Evolutionary conservation across 2,113 vertebrate species (phyloP).

Genomic region (Archilochus colubris): DNA sequence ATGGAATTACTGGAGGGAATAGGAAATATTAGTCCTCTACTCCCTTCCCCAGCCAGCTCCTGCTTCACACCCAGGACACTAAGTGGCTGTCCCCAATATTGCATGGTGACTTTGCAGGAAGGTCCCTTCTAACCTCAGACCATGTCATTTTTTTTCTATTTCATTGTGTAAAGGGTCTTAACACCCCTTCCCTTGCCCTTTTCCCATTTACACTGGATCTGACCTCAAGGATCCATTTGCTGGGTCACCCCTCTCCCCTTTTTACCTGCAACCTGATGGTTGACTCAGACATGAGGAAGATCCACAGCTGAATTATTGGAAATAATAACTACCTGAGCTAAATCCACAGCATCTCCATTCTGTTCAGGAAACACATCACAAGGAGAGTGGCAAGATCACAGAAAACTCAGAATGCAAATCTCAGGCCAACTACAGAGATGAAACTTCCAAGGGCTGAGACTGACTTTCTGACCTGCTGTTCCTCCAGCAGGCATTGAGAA

Average conservation of each 20-base stretch:
- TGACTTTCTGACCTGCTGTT: neutral
- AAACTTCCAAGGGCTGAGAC: neutral
- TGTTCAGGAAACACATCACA: neutral
- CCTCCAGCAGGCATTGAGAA: accelerated
- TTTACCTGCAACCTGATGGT: neutral
- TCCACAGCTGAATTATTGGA: neutral
- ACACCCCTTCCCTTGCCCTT: neutral
- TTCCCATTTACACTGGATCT: neutral
- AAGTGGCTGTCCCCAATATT: accelerated
- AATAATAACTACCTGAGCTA: neutral
- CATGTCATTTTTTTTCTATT: neutral
- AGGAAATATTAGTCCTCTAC: neutral
- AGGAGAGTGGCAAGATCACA: neutral
- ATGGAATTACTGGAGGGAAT: neutral
- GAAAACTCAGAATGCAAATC: neutral
- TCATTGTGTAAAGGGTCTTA: neutral
- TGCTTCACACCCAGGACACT: neutral
- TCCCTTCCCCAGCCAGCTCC: neutral
- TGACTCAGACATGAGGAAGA: neutral
- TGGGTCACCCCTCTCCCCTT: neutral
- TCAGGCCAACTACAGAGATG: neutral
- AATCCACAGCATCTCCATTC: neutral
- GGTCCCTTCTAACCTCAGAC: neutral
- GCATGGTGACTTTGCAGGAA: neutral
- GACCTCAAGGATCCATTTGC: neutral